Evolutionary conservation across 2,888 invertebrate species (phyloP).

Genomic region (Athalia circularis): DNA sequence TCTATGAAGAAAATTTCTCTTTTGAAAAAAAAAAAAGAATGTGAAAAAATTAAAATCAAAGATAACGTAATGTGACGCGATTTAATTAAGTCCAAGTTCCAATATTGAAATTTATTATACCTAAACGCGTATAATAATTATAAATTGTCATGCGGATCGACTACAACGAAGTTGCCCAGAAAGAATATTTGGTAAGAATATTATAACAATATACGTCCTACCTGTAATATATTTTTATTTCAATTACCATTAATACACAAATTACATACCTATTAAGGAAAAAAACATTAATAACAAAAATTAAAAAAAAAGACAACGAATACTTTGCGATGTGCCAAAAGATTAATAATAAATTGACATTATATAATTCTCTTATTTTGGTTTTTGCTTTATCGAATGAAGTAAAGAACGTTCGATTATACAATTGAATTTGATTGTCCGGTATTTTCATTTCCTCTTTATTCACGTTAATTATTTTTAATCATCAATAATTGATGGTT

Average conservation of each 20-base stretch:
- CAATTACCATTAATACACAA: not conserved
- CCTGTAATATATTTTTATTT: not conserved
- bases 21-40: too few relatives aligned
- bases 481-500: constrained; percentile 7
- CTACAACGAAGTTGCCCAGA: constrained; percentile 58
- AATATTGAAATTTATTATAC: not conserved
- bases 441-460: not conserved
- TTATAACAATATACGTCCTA: too few relatives aligned
- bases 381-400: too few relatives aligned
- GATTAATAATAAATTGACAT: too few relatives aligned
- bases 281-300: not conserved
- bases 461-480: not conserved
- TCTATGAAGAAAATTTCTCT: too few relatives aligned
- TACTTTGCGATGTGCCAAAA: not conserved
- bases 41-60: too few relatives aligned
- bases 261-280: not conserved
- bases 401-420: too few relatives aligned
- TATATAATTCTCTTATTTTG: too few relatives aligned
- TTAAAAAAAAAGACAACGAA: not conserved
- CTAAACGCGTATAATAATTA: not conserved
- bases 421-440: not conserved
- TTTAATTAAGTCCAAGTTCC: not conserved
- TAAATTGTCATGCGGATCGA: constrained; percentile 60
- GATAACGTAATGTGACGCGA: constrained; percentile 7
- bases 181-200: constrained; percentile 59